phyloP scores from a whole-genome alignment of 2,888 invertebrate species.

The Lucinisca nassula region DNA sequence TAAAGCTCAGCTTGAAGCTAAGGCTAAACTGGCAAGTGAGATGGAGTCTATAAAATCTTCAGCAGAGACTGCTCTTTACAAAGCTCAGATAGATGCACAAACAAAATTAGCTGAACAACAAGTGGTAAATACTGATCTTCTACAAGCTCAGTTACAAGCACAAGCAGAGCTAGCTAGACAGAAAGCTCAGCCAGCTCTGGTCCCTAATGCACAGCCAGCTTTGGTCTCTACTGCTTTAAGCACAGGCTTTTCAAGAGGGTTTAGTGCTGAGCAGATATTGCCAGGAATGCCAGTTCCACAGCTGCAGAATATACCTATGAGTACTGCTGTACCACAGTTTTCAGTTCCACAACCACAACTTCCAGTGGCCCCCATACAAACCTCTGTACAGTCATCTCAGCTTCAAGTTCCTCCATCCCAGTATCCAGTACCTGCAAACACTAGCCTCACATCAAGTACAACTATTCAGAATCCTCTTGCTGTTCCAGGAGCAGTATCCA shows the following conservation, averaged over 20 bases:
- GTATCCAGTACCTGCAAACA: too few species aligned
- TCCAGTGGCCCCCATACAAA: too few species aligned
- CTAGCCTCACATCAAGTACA: too few species aligned
- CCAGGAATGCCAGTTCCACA: neutral
- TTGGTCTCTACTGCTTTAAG: neutral
- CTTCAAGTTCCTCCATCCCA: too few species aligned
- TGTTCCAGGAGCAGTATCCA: neutral
- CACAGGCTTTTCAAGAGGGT: neutral
- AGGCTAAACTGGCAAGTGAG: neutral
- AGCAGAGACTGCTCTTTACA: neutral
- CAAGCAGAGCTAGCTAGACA: neutral
- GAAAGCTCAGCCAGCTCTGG: neutral
- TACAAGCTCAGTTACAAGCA: neutral
- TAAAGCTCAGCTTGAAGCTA: conserved; percentile 1
- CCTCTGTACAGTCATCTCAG: too few species aligned
- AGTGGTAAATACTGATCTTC: neutral
- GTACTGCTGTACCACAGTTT: too few species aligned
- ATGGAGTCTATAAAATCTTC: neutral
- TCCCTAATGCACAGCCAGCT: neutral
- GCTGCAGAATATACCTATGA: too few species aligned
- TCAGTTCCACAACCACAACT: too few species aligned
- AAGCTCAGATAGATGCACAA: neutral
- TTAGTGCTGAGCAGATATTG: neutral
- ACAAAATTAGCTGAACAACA: neutral
- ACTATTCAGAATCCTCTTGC: neutral